Evolutionary conservation across 2,888 invertebrate species (phyloP), one percentile per base, ranked within the genome.

Genomic region (Eupeodes luniger): DNA sequence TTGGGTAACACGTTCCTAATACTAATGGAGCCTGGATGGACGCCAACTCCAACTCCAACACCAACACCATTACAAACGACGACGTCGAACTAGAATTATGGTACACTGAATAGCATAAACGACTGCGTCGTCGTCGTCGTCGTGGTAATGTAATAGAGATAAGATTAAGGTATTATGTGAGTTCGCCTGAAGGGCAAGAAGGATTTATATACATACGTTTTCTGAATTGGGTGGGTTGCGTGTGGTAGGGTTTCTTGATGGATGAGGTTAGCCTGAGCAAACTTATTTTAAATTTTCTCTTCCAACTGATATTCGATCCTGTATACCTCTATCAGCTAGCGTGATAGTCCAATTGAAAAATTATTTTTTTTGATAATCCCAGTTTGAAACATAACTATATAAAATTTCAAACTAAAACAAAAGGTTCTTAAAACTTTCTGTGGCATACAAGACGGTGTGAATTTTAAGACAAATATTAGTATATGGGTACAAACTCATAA

Each of bases 1-100:
- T 88, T 74, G 74, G 81, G 51, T 57, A 77, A 67, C 80, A 83
- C 80, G 72, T 80, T 69, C 53, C 51, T 83, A 80, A 83, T 84
- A 87, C 79, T 57, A 76, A 67, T 57, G 66, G 66, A 36, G 34
- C 34, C 34, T 36, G 36, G 34, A 49, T 78, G 47, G 66, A 66
- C 44, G 44, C 64, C 64, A 40, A 40, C 40, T 7, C 64, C 64
- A 40, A 40, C 40, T 7, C 40, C 40, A 40, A 40, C 40, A 1
- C 40, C 40, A 40, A 40, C 40, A 9, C 19, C 19, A 55, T 27
- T 27, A n/a, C 53, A 5, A 5, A 70, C 62, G n/a, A 36, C 47
- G 34, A 34, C 16, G 83, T 70, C 79, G 66, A 79, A 70, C 55
- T 36, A 53, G 70, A 79, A 59, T 64, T 66, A 64, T 69, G 47